Evolutionary conservation across 2,113 vertebrate species (phyloP).

Genomic region (Columbina picui): DNA sequence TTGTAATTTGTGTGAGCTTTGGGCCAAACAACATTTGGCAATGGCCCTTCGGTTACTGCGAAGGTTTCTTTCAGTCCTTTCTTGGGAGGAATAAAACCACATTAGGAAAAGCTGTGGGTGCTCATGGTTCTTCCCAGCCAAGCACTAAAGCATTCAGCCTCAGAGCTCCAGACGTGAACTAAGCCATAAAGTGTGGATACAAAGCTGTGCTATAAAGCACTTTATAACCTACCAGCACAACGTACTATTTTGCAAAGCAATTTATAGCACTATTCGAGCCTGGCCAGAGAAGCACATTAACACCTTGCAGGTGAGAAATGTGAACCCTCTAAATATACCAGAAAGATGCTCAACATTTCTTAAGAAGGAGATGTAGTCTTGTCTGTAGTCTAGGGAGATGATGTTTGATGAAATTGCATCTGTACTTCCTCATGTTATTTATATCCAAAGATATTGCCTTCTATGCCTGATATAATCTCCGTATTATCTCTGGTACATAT

Average conservation of each 20-base stretch:
- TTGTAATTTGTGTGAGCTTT: neutral
- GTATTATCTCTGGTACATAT: constrained; percentile 23
- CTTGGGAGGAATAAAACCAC: neutral
- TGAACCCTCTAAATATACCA: neutral
- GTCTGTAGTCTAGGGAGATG: neutral
- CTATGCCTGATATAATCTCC: constrained; percentile 11
- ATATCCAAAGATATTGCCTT: constrained; percentile 12
- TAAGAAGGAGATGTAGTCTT: neutral
- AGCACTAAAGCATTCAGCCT: neutral
- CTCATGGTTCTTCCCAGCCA: neutral
- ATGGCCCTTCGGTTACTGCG: neutral
- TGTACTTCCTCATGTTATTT: constrained; percentile 41
- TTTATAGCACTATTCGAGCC: neutral
- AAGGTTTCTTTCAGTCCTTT: neutral
- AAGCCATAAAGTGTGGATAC: neutral
- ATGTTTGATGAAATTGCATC: constrained; percentile 36
- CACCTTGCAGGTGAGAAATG: neutral
- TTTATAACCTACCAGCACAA: neutral
- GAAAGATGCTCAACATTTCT: accelerated
- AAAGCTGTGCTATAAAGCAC: neutral
- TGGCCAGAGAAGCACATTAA: neutral
- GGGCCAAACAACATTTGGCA: neutral
- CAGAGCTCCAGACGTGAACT: neutral
- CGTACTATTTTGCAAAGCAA: neutral
- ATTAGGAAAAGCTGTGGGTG: neutral